Evolutionary conservation across 2,113 vertebrate species (phyloP).

Genomic region (Chrysochloris asiatica): DNA sequence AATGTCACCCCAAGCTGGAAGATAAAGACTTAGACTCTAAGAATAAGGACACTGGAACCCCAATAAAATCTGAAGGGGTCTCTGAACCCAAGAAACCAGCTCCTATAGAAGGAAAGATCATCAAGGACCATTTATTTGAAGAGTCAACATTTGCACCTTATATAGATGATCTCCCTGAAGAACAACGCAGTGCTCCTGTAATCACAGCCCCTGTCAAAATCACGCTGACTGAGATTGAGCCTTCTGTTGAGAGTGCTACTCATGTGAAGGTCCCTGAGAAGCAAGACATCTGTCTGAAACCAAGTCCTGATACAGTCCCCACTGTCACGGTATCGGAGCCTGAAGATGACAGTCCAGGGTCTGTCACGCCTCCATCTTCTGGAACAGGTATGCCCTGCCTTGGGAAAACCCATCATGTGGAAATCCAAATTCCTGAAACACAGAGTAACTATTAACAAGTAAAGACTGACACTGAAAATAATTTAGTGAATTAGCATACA

Average conservation of each 20-base stretch:
- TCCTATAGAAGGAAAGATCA: slow-evolving; percentile 62
- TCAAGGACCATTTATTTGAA: slow-evolving; percentile 80
- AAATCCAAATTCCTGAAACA: neutral
- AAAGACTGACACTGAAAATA: neutral
- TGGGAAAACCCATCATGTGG: neutral
- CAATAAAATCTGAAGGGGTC: slow-evolving; percentile 75
- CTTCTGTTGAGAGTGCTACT: slow-evolving; percentile 72
- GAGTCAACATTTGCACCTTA: slow-evolving; percentile 83
- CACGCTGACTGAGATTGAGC: slow-evolving; percentile 88
- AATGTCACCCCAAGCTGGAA: slow-evolving; percentile 71
- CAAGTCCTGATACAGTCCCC: slow-evolving; percentile 91
- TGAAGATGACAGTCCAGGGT: slow-evolving; percentile 95
- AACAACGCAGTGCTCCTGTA: slow-evolving; percentile 75
- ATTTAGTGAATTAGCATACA: slow-evolving; percentile 6
- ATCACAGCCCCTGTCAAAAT: slow-evolving; percentile 91
- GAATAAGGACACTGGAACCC: slow-evolving; percentile 70
- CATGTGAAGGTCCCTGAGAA: slow-evolving; percentile 74
- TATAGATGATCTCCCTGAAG: slow-evolving; percentile 88
- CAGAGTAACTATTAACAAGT: neutral
- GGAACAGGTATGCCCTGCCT: slow-evolving; percentile 85
- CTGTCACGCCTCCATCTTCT: slow-evolving; percentile 93
- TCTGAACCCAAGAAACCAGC: slow-evolving; percentile 67
- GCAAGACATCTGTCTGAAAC: slow-evolving; percentile 89
- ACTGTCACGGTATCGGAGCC: slow-evolving; percentile 95
- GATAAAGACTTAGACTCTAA: slow-evolving; percentile 82